Evolutionary conservation across 2,888 invertebrate species (phyloP), one percentile per base, ranked within the genome.

Genomic region (Protophormia terraenovae): DNA sequence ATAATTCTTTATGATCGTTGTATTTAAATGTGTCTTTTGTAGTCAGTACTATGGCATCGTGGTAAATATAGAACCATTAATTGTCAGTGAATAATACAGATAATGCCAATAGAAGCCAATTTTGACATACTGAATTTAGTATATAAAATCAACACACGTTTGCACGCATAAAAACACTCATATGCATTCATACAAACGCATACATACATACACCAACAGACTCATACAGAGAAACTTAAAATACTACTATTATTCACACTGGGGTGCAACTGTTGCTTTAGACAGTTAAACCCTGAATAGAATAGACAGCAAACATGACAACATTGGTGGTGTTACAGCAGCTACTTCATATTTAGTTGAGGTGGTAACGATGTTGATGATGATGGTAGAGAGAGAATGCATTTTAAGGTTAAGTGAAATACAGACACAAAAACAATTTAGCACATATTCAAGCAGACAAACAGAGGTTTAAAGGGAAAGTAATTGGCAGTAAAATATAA

Each of bases 61-160:
- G 55, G 62, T 50, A 64, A 77, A 77, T 78, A 55, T 41, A 32
- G 69, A 66, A 71, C 55, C 82, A 79, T 78, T 85, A 82, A 82
- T 82, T 82, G 82, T 85, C 75, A 78, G 50, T 64, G 71, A 71
- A 82, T 85, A 71, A 79, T 82, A 53, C 75, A 66, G 82, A 82
- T 85, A 85, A 79, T 71, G 75, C 78, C 78, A 82, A 82, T 85
- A 50, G 78, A 85, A 85, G 82, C 82, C 85, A 82, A 85, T 82
- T 82, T 82, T 85, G 82, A 82, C 78, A 85, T 73, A 29, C 45
- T 72, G 82, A 66, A 77, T 71, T 78, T 62, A 62, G 19, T 35
- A 38, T n/a, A 55, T 71, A 50, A 55, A 81, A 75, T 67, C 5
- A 1, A 58, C n/a, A 69, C 32, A 69, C 41, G 60, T 45, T 38